Evolutionary conservation across 2,113 vertebrate species (phyloP).

Genomic region (Pomatorhinus ruficollis): DNA sequence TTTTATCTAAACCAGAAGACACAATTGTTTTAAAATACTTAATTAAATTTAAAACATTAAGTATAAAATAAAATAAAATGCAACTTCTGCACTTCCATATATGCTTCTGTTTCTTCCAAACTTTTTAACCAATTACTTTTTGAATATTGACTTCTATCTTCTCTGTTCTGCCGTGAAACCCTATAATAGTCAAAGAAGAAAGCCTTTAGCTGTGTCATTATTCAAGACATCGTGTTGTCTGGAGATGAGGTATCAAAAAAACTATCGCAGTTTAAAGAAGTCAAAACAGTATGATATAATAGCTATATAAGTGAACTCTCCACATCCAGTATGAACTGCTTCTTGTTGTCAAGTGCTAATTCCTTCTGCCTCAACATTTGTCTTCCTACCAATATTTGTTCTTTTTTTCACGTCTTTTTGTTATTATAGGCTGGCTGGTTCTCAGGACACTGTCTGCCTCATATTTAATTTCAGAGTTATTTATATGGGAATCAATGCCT

Average conservation of each 20-base stretch:
- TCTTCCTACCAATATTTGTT: neutral
- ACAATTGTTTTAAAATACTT: neutral
- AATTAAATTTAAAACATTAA: neutral
- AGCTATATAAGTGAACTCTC: neutral
- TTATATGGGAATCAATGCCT: neutral
- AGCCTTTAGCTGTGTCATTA: neutral
- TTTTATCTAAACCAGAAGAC: neutral
- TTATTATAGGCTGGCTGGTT: neutral
- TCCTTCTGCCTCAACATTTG: neutral
- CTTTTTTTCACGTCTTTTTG: neutral
- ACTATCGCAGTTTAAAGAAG: neutral
- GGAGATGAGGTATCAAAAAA: neutral
- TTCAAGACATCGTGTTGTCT: neutral
- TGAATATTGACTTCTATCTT: neutral
- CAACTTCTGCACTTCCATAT: neutral
- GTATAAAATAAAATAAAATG: neutral
- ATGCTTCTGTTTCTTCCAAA: neutral
- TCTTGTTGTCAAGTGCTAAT: neutral
- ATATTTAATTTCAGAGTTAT: neutral
- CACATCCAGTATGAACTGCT: neutral
- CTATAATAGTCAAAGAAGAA: neutral
- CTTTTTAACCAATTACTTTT: neutral
- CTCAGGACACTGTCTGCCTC: neutral
- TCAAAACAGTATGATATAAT: neutral
- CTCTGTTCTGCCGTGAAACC: neutral